Evolutionary conservation across 2,888 invertebrate genomes (phyloP).

Genomic region (Diploptera punctata): DNA sequence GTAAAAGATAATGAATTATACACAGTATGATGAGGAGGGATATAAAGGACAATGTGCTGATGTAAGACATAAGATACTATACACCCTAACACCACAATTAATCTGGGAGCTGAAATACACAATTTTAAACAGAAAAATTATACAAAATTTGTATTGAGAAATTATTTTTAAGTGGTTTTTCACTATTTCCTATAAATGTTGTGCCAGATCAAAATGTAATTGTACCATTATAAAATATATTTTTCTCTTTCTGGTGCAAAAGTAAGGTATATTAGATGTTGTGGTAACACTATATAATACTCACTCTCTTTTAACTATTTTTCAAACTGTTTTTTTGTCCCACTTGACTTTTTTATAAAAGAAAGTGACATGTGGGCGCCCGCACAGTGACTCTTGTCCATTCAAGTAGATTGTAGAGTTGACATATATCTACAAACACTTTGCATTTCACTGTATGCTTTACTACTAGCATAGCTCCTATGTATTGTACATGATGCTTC

Average conservation of each 20-base stretch:
- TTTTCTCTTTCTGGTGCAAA: slow-evolving; percentile 32
- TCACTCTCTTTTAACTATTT: slow-evolving; percentile 2
- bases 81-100: too few species aligned
- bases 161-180: too few species aligned
- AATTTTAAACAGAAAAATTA: too few species aligned
- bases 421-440: slow-evolving; percentile 17
- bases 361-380: slow-evolving; percentile 49
- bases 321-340: slow-evolving; percentile 19
- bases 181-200: too few species aligned
- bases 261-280: not conserved
- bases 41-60: too few species aligned
- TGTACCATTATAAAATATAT: slow-evolving; percentile 42
- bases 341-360: slow-evolving; percentile 25
- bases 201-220: too few species aligned
- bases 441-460: slow-evolving; percentile 18
- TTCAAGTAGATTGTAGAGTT: slow-evolving; percentile 25
- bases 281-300: not conserved
- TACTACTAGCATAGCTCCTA: slow-evolving; percentile 1
- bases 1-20: too few species aligned
- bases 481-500: slow-evolving; percentile 14
- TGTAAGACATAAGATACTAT: too few species aligned
- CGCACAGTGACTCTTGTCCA: slow-evolving; percentile 58
- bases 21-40: too few species aligned
- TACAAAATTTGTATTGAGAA: too few species aligned
- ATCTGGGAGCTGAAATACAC: too few species aligned